These are phyloP conservation scores for Sciurus carolinensis DNA, from an alignment of 2,797 vertebrate genomes.

Conservation along the genomic window DNA sequence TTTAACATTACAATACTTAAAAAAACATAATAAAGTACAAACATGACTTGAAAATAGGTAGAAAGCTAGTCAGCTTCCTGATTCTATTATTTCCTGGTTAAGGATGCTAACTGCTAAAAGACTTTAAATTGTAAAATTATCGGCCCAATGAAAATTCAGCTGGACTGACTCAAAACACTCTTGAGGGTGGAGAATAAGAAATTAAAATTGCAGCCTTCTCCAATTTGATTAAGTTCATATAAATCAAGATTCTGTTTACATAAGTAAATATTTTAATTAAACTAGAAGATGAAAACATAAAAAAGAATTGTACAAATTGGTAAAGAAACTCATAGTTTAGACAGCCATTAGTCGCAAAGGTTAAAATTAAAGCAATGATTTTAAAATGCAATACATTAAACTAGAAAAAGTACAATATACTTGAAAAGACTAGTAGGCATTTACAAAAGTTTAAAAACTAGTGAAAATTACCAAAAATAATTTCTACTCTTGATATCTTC, in stretches of 20 bases:
- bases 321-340: slow-evolving; percentile 37
- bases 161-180: slow-evolving; percentile 48
- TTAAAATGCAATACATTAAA: slow-evolving; percentile 65
- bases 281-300: slow-evolving; percentile 46
- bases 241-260: slow-evolving; percentile 70
- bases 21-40: slow-evolving; percentile 69
- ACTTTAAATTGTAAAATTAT: slow-evolving; percentile 67
- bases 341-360: slow-evolving; percentile 56
- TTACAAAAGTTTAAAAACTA: slow-evolving; percentile 68
- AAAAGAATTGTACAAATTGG: slow-evolving; percentile 51
- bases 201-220: slow-evolving; percentile 64
- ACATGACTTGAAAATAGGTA: slow-evolving; percentile 38
- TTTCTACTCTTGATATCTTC: slow-evolving; percentile 64
- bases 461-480: slow-evolving; percentile 63
- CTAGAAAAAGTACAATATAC: slow-evolving; percentile 42
- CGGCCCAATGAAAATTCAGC: slow-evolving; percentile 44
- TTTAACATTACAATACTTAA: slow-evolving; percentile 64
- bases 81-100: slow-evolving; percentile 46
- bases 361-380: slow-evolving; percentile 55
- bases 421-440: slow-evolving; percentile 39
- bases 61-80: slow-evolving; percentile 14
- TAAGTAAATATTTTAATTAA: slow-evolving; percentile 61
- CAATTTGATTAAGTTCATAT: slow-evolving; percentile 42
- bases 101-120: slow-evolving; percentile 1
- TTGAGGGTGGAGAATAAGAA: slow-evolving; percentile 31